Evolutionary conservation across 2,797 vertebrate genomes (phyloP).

Genomic region (Zalophus californianus): DNA sequence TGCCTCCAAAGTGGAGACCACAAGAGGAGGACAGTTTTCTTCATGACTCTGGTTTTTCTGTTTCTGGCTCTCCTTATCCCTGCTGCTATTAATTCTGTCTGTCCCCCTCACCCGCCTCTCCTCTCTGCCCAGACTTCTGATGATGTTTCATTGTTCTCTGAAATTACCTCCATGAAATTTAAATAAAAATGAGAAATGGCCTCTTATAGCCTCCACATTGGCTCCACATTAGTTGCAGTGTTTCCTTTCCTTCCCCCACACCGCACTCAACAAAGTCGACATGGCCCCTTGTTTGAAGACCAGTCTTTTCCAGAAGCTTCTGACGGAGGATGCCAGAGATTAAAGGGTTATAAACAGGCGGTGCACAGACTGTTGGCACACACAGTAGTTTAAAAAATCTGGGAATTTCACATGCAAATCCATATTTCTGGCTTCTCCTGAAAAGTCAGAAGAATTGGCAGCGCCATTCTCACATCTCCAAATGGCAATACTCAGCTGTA

Average conservation of each 20-base stretch:
- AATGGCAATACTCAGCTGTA: background rate
- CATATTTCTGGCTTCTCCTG: background rate
- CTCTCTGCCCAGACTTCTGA: slow-evolving; percentile 40
- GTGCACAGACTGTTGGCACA: background rate
- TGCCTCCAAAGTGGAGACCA: background rate
- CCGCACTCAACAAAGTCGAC: background rate
- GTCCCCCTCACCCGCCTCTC: accelerated
- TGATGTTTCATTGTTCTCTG: slow-evolving; percentile 23
- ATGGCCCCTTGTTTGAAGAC: background rate
- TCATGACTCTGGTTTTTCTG: background rate
- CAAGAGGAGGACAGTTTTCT: background rate
- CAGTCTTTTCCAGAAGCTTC: background rate
- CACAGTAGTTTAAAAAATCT: background rate
- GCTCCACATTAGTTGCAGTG: background rate
- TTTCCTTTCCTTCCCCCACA: background rate
- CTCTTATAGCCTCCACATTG: background rate
- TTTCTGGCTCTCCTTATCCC: background rate
- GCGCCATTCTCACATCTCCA: background rate
- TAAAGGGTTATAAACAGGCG: background rate
- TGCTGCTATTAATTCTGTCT: background rate
- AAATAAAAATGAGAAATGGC: slow-evolving; percentile 59
- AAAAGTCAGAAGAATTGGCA: background rate
- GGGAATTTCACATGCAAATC: background rate
- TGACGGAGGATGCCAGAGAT: too few relatives aligned
- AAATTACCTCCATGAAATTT: slow-evolving; percentile 43